Evolutionary conservation across 2,797 vertebrate genomes (phyloP).

Genomic region (Falco rusticolus): DNA sequence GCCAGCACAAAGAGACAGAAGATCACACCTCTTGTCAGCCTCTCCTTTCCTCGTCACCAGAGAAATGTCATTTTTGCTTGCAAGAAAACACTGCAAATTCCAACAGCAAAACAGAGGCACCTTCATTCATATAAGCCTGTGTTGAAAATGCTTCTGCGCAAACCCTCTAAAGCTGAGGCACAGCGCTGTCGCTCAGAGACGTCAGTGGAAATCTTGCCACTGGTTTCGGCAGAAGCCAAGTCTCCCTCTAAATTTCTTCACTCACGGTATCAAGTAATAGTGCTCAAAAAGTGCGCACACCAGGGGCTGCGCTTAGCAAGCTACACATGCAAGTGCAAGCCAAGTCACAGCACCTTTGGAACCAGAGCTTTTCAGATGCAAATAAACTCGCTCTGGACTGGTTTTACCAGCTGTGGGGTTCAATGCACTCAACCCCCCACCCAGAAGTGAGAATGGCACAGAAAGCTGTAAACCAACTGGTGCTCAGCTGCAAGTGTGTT

Average conservation of each 20-base stretch:
- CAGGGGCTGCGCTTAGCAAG: constrained; percentile 23
- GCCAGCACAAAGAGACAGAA: background rate
- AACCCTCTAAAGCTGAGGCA: background rate
- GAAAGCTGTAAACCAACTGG: constrained; percentile 67
- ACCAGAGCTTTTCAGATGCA: constrained; percentile 52
- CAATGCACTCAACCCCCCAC: constrained; percentile 56
- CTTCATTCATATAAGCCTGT: fast-evolving
- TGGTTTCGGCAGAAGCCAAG: background rate
- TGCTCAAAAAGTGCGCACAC: background rate
- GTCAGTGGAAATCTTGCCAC: background rate
- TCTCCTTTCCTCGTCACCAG: background rate
- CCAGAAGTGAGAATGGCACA: constrained; percentile 54
- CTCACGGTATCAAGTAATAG: background rate
- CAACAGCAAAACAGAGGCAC: background rate
- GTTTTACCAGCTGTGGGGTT: constrained; percentile 65
- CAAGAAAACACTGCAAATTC: background rate
- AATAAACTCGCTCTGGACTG: constrained; percentile 32
- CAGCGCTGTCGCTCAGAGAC: fast-evolving
- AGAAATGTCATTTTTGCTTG: background rate
- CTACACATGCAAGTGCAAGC: constrained; percentile 47
- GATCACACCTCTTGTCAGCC: background rate
- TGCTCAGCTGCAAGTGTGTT: constrained; percentile 67
- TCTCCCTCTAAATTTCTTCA: background rate
- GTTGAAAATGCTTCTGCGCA: fast-evolving
- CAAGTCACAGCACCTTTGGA: constrained; percentile 39